Percentiles rank a stretch among this genome's conserved stretches.
Conservation (phyloP, 1,140 invertebrate species). For the Neodiprion fabricii region DNA sequence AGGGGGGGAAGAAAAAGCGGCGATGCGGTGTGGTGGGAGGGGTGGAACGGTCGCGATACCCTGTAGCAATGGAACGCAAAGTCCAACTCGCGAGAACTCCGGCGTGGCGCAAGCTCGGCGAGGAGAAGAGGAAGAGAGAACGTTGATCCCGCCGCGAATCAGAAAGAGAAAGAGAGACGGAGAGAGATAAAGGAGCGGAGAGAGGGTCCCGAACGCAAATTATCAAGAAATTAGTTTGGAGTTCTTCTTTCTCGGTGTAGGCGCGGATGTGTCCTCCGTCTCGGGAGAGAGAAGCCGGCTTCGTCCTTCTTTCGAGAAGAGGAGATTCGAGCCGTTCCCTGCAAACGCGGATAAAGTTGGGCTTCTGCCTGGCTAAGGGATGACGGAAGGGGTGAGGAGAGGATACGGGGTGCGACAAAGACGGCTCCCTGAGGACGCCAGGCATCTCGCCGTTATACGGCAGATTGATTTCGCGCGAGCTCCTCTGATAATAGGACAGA, state of each 20-base stretch:
- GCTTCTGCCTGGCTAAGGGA: not conserved
- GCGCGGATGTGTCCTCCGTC: constrained; percentile 23
- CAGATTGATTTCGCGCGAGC: constrained; percentile 16
- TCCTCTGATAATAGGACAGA: constrained; percentile 16
- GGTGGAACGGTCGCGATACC: constrained; percentile 24
- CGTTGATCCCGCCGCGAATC: constrained; percentile 18
- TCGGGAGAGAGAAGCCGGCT: not conserved
- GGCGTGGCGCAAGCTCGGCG: not conserved
- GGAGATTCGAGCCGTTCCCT: not conserved
- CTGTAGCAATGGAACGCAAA: constrained; percentile 26
- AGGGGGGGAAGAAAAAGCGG: not conserved
- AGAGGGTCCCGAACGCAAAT: constrained; percentile 35
- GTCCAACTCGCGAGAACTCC: constrained; percentile 27
- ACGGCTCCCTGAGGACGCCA: constrained; percentile 2
- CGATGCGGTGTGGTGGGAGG: not conserved
- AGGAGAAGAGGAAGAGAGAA: not conserved
- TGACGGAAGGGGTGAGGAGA: not conserved
- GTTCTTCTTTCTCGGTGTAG: constrained; percentile 19
- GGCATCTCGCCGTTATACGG: not conserved
- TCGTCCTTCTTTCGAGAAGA: not conserved
- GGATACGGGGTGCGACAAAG: not conserved
- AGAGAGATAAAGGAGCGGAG: not conserved
- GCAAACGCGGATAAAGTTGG: not conserved
- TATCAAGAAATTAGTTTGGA: constrained; percentile 52
- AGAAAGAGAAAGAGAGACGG: not conserved